phyloP scores from a whole-genome alignment of 2,888 invertebrate genomes.

The Zygaena filipendulae region DNA sequence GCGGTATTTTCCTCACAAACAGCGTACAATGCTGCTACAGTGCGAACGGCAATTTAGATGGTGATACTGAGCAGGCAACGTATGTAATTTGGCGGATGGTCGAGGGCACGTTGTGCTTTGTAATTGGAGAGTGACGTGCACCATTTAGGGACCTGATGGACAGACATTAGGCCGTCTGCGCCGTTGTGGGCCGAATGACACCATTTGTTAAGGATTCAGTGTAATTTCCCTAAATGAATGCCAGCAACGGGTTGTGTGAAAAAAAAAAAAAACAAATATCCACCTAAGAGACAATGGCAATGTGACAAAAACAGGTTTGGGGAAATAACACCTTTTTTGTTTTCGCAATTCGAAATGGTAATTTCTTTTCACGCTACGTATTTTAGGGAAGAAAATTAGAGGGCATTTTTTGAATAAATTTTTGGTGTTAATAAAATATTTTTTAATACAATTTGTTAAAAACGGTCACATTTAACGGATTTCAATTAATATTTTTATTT shows the following conservation, averaged over 20 bases:
- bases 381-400: too few relatives aligned
- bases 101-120: conserved; percentile 16
- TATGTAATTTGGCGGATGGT: conserved; percentile 10
- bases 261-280: conserved; percentile 40
- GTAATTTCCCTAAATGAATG: conserved; percentile 58
- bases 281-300: too few relatives aligned
- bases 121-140: conserved; percentile 60
- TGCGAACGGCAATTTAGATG: neutral
- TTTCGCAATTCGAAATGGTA: too few relatives aligned
- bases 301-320: too few relatives aligned
- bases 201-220: conserved; percentile 52
- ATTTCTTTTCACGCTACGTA: too few relatives aligned
- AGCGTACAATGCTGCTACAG: conserved; percentile 26
- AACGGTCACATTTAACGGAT: too few relatives aligned
- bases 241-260: conserved; percentile 33
- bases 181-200: conserved; percentile 41
- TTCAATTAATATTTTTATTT: too few relatives aligned
- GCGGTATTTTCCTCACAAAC: conserved; percentile 8
- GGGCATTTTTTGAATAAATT: too few relatives aligned
- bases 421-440: too few relatives aligned
- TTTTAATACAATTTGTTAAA: too few relatives aligned
- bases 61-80: conserved; percentile 22
- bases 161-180: conserved; percentile 62
- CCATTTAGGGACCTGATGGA: conserved; percentile 63
- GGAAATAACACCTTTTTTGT: too few relatives aligned